These are phyloP conservation scores for Microctenopoma lineatum DNA, from an alignment of 2,797 vertebrate genomes.

Conservation along the genomic window DNA sequence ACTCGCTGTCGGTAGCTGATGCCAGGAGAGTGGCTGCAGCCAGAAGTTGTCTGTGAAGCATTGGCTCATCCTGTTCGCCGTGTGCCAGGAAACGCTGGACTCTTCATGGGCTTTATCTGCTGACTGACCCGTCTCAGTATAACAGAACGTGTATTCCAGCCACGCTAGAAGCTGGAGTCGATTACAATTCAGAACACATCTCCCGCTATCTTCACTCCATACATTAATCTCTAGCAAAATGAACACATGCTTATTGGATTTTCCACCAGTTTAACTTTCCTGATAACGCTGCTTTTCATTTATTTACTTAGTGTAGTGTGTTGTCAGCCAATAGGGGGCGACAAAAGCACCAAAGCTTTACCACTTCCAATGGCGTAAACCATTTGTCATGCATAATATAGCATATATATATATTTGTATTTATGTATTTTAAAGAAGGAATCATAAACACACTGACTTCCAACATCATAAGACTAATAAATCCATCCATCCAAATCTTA, in stretches of 20 bases:
- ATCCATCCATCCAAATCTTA: not conserved
- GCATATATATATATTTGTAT: too few relatives aligned
- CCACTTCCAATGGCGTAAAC: not conserved
- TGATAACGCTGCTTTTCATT: slow-evolving; percentile 1
- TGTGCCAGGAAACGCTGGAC: not conserved
- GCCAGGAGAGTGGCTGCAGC: slow-evolving; percentile 40
- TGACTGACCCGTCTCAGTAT: not conserved
- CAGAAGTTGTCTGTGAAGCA: slow-evolving; percentile 13
- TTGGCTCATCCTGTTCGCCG: slow-evolving; percentile 15
- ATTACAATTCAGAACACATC: slow-evolving; percentile 2
- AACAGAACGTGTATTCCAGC: not conserved
- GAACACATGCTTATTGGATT: not conserved
- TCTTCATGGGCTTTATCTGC: not conserved
- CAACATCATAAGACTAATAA: not conserved
- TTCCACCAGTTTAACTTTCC: not conserved
- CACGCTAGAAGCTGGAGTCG: not conserved
- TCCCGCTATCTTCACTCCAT: not conserved
- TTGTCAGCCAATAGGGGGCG: not conserved
- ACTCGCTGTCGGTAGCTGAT: slow-evolving; percentile 28
- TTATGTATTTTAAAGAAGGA: too few relatives aligned
- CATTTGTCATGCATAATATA: not conserved
- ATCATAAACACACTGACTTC: too few relatives aligned
- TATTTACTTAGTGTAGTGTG: not conserved
- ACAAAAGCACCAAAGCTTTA: not conserved
- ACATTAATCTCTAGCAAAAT: not conserved